Conservation (phyloP, 2,797 vertebrate genomes). For the Chlorospingus flavigularis region DNA sequence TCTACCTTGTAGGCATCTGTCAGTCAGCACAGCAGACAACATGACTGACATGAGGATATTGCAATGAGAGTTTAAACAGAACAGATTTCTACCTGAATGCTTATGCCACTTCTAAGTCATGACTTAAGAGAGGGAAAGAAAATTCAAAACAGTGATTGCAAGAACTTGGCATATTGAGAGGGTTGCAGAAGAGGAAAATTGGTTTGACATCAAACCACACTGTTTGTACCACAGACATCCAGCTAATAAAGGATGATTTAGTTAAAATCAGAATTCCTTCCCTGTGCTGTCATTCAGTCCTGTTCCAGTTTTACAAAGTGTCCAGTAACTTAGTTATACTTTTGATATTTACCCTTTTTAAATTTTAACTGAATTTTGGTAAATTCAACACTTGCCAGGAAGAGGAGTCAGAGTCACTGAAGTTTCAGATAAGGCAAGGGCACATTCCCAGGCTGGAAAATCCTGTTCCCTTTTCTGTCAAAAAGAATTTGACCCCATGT, state of each 20-base stretch:
- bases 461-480: neutral
- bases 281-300: neutral
- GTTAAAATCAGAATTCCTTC: neutral
- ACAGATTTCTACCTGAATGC: neutral
- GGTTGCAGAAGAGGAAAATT: neutral
- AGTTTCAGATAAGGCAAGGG: neutral
- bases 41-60: neutral
- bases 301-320: neutral
- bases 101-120: neutral
- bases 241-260: slow-evolving; percentile 3
- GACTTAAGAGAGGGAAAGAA: neutral
- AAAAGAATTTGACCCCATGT: neutral
- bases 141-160: neutral
- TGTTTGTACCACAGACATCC: neutral
- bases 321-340: neutral
- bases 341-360: neutral
- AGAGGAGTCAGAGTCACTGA: neutral
- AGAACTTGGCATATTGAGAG: neutral
- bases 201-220: neutral
- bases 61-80: neutral
- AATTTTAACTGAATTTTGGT: neutral
- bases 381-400: neutral
- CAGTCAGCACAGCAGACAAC: neutral
- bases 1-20: neutral
- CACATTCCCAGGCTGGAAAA: neutral